Base-by-base conservation (phyloP, 2,797 vertebrate species). In the Varecia variegata region DNA sequence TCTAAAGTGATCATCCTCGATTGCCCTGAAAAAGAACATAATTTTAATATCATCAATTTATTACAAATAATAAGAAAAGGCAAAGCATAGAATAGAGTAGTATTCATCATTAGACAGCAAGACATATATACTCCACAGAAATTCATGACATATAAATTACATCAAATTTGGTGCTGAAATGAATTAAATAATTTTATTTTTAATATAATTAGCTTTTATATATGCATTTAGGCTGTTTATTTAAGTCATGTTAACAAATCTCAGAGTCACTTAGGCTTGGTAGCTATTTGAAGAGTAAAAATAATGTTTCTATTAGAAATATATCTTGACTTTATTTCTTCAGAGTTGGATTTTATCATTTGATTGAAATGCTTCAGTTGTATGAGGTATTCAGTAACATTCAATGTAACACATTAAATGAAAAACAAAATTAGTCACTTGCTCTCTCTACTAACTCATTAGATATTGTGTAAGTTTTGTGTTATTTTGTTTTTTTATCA, bases 251-350 rank as follows among this genome's bases (percentile, higher is more conserved):
- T 10, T 14, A 90, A 85, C 50, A 84, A 40, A 68, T 80, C 60
- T 90, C 18, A 27, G 43, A 83, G 13, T 73, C 17, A 2, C 71
- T 32, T 82, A 13, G 7, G 8, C 3, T 68, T 79, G 43, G 13
- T 87, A 47, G 12, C 25, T 91, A 76, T 81, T 85, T 92, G 60
- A 95, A 89, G 54, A 94, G 7, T 30, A 35, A 88, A 58, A 86
- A 70, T 38, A 68, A 84, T 20, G 85, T 70, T 95, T 23, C 7
- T 67, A 38, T 86, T 71, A 58, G 35, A 77, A 47, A 27, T 71
- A 65, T 15, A 77, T 76, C 3, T 13, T 71, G 70, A 87, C 17
- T 67, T 18, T 50, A 10, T 85, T 18, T 67, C 38, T 65, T 87
- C 40, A 83, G 38, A 68, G 62, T 67, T 83, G 40, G 18, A 43